Evolutionary conservation across 2,797 vertebrate species (phyloP).

Genomic region (Thamnophis elegans): DNA sequence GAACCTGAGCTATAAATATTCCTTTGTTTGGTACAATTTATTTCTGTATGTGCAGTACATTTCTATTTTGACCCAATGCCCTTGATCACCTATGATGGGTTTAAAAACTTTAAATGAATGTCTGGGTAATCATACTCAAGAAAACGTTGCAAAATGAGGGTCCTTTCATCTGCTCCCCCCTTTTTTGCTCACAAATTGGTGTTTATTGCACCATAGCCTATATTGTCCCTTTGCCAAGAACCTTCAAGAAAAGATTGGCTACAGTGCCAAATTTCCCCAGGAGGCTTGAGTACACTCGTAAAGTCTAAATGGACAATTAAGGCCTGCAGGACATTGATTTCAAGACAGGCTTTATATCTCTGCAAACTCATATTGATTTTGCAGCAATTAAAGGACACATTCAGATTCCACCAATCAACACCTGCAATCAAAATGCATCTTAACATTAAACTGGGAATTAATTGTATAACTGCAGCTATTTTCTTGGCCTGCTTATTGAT

Average conservation of each 20-base stretch:
- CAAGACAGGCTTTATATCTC: background rate
- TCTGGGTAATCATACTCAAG: background rate
- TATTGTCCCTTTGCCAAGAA: background rate
- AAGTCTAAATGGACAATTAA: constrained; percentile 10
- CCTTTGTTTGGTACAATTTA: background rate
- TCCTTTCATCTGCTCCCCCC: background rate
- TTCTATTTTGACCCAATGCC: background rate
- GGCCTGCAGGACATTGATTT: background rate
- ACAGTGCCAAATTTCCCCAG: background rate
- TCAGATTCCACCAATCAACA: constrained; percentile 2
- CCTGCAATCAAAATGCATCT: background rate
- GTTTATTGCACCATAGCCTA: background rate
- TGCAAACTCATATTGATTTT: constrained; percentile 11
- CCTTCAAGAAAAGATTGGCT: background rate
- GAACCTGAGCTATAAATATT: background rate
- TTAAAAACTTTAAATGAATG: background rate
- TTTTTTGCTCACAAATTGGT: background rate
- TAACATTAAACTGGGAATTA: background rate
- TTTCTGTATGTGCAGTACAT: background rate
- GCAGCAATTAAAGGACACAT: background rate
- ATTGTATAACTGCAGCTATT: background rate
- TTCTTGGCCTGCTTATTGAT: background rate
- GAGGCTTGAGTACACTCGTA: background rate
- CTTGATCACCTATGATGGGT: background rate
- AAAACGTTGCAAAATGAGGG: background rate